Base-by-base conservation (phyloP, 2,797 vertebrate species). In the Xyrichtys novacula region DNA sequence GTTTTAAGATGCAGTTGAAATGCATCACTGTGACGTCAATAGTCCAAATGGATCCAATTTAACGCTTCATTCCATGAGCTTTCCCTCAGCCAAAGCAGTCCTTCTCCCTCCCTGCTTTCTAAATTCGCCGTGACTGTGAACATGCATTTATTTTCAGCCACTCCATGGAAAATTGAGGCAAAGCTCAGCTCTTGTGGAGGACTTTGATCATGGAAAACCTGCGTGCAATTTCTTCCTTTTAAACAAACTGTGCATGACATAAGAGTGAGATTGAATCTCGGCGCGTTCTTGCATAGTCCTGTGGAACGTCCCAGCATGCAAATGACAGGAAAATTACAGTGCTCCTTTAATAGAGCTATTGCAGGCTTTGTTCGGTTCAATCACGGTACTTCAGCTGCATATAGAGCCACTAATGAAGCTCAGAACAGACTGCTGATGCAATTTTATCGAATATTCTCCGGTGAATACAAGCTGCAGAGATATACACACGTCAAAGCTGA, bases 111-210 rank as follows among this genome's bases (percentile, higher is more conserved):
- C 9, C 74, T 12, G 12, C 16, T 68, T 42, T 77, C 61, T 71
- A 89, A 79, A 87, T 88, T 69, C 34, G 74, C 71, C 78, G 16
- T 83, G 81, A 85, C 88, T 83, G 71, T 65, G 77, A 84, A 87
- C 82, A 82, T 57, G 78, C 62, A 61, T 82, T 78, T 80, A 71
- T 64, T 81, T 46, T 57, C 76, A 87, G 42, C 43, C 56, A 17
- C 71, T 72, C 62, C 11, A 11, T 60, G 49, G 60, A 84, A 78
- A 76, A 79, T 22, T 9, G 39, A 66, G 48, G 47, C 36, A 11
- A n/a, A 28, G 44, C 59, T 61, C 62, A 11, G 66, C 64, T 65
- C 63, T 74, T 1, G 49, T 54, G 63, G 57, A 49, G 3, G 42
- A 64, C 84, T 86, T 80, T 82, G 83, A 86, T 86, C 66, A 57